Conservation (phyloP, 92 coral and sea anemone species). For the Phymanthus crucifer region DNA sequence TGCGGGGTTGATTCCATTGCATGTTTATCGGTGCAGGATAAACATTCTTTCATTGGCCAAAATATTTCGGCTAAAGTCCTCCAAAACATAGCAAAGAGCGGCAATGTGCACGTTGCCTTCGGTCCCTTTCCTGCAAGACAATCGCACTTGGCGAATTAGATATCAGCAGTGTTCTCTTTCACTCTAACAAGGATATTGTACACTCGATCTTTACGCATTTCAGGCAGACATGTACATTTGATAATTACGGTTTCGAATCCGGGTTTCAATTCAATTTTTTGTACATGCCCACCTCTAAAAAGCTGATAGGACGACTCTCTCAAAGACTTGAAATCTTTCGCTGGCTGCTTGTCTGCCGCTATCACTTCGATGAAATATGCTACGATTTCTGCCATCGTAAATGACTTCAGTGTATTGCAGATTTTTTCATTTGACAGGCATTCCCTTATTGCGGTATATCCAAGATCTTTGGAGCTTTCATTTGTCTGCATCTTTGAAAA, state of each 20-base stretch:
- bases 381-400: conserved; percentile 35
- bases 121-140: conserved; percentile 55
- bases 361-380: conserved; percentile 31
- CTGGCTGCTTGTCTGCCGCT: conserved; percentile 30
- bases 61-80: conserved; percentile 41
- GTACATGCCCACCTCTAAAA: conserved; percentile 24
- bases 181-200: conserved; percentile 50
- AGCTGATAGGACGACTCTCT: conserved; percentile 22
- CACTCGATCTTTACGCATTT: conserved; percentile 55
- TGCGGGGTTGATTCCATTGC: conserved; percentile 55
- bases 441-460: too few species aligned
- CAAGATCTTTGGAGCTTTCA: too few species aligned
- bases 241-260: conserved; percentile 28
- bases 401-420: neutral
- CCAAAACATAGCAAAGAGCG: conserved; percentile 57
- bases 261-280: conserved; percentile 22
- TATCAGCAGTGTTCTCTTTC: conserved; percentile 39
- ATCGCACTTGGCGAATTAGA: conserved; percentile 49
- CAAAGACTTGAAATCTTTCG: conserved; percentile 25
- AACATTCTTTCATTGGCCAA: conserved; percentile 25
- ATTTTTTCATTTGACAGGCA: too few species aligned
- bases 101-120: conserved; percentile 46
- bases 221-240: conserved; percentile 31
- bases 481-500: too few species aligned
- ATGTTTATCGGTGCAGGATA: conserved; percentile 46